phyloP scores from a whole-genome alignment of 2,888 invertebrate genomes.

The Mesoligia furuncula region DNA sequence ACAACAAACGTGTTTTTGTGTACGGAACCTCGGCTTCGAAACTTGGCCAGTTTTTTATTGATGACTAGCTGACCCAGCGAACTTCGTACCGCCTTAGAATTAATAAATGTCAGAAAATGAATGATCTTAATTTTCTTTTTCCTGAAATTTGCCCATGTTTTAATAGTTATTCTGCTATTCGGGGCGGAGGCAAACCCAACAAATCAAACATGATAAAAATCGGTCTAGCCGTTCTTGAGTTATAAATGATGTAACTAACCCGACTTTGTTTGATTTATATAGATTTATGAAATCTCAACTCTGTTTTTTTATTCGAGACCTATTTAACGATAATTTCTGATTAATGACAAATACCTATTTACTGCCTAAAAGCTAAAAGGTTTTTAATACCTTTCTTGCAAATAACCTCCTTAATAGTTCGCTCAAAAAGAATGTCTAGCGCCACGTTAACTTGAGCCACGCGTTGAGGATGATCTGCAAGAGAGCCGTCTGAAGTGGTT shows the following conservation, averaged over 20 bases:
- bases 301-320: not conserved
- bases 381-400: not conserved
- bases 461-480: constrained; percentile 32
- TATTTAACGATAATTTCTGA: not conserved
- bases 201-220: no score
- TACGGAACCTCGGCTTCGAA: no score
- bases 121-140: no score
- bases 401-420: constrained; percentile 14
- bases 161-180: no score
- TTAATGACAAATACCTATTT: not conserved
- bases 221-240: no score
- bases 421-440: constrained; percentile 30
- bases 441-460: constrained; percentile 34
- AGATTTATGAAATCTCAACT: not conserved
- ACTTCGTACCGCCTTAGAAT: no score
- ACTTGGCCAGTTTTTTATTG: not conserved
- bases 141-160: no score
- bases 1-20: no score
- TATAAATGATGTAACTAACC: no score
- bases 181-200: no score
- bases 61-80: not conserved
- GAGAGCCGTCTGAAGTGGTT: constrained; percentile 52
- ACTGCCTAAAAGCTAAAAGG: not conserved
- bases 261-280: no score
- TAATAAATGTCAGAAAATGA: no score